A percentile compares a stretch with the other conserved stretches of the same genome.
phyloP scores from a whole-genome alignment of 2,797 vertebrate genomes.

The Enteromius trimaculatus region DNA sequence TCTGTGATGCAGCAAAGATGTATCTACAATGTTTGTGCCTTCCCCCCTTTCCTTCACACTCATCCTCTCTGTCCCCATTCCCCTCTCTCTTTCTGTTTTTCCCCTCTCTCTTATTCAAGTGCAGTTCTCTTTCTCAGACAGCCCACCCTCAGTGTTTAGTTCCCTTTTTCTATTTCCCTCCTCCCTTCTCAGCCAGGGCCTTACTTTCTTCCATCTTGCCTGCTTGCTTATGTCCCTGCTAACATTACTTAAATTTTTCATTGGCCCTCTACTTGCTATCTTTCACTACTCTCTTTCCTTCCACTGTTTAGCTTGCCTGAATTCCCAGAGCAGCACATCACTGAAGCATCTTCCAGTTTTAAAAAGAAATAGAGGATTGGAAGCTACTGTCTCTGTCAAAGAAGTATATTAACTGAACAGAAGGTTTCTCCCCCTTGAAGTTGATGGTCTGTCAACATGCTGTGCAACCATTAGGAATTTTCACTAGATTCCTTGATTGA shows the following conservation, averaged over 20 bases:
- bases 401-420: not conserved
- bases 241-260: constrained; percentile 77
- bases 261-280: constrained; percentile 45
- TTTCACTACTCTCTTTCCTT: constrained; percentile 20
- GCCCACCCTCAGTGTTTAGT: constrained; percentile 22
- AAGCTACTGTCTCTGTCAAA: constrained; percentile 11
- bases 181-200: constrained; percentile 47
- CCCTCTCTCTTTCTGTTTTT: constrained; percentile 53
- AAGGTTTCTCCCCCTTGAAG: not conserved
- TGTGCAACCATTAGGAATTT: not conserved
- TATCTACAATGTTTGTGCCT: constrained; percentile 50
- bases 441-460: not conserved
- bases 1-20: constrained; percentile 63
- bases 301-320: not conserved
- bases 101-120: not conserved
- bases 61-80: constrained; percentile 51
- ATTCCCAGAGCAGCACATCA: constrained; percentile 19
- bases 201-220: constrained; percentile 59
- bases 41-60: constrained; percentile 54
- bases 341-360: constrained; percentile 30
- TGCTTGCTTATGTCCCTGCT: constrained; percentile 73
- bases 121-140: not conserved
- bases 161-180: constrained; percentile 38
- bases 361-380: constrained; percentile 1
- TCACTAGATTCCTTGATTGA: not conserved